Base-by-base conservation (phyloP, 1,140 invertebrate species). In the Camponotus vicinus region DNA sequence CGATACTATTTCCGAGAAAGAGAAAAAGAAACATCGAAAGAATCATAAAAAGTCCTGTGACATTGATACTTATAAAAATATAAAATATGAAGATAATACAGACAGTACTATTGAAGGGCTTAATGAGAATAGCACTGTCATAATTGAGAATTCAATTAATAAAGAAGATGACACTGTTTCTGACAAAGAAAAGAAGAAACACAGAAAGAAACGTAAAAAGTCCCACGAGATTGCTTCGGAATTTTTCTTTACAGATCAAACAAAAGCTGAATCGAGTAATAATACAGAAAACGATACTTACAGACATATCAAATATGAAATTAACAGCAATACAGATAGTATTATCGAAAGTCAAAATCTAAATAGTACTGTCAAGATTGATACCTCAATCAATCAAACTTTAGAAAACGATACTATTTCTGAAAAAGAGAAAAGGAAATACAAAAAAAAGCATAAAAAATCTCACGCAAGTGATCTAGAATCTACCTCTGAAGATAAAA, bases 371-470 rank as follows among this genome's bases (percentile, higher is more conserved):
- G 18, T 52, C 49, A 52, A 52, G 13, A 52, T 52, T 52, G 15
- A 52, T 6, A 52, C 13, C 1, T 52, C 15, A 52, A 52, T 1
- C 5, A 6, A 52, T 52, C 15, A 52, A 52, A 15, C 5, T 18
- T 52, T 52, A 52, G 15, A 18, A 52, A 18, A 5, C 15, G 18
- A 73, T 34, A 7, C 2, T 52, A 52, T 71, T 73, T 55, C 34
- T 40, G 55, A 76, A 76, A 57, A 11, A 18, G 52, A 59, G 3
- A 40, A 59, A 76, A 59, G 52, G 64, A 52, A 52, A 52, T 6
- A 52, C 2, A 15, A 21, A 27, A 82, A 87, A 40, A 79, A 83
- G 79, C 73, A 83, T 55, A 79, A 89, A 2, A 85, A 88, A 88
- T 80, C 69, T 73, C 59, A 18, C 27, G 13, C 71, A 67, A 49